Evolutionary conservation across 2,888 invertebrate species (phyloP), one percentile per base, ranked within the genome.

Genomic region (Xylophagus ater): DNA sequence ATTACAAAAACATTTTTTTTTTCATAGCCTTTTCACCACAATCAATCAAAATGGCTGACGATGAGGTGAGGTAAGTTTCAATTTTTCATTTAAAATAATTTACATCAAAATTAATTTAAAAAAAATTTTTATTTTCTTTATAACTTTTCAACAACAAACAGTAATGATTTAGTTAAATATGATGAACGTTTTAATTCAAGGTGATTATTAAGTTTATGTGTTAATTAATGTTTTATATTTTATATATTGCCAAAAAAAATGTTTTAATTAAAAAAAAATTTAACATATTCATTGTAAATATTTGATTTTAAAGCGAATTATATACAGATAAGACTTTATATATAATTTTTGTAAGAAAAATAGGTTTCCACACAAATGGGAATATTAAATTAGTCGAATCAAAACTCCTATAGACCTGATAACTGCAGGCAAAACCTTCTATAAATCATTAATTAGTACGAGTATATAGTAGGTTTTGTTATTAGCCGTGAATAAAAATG

Each of bases 41-140:
- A 43, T 47, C 55, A 57, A 56, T 37, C 54, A 83, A 64, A 72
- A 88, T 88, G 88, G 86, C 86, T 74, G 88, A 88, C 78, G 88
- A 88, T 78, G 88, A 88, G 74, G 87, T 87, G 75, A 85, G 87
- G 86, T 87, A 73, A 69, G 84, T 76, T 69, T 60, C 59, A 29
- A 20, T 24, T 25, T 34, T 13, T 8, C 12, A 15, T 34, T 31
- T 25, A 12, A 31, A 37, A 29, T 37, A 15, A 35, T 19, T 10
- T 33, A 37, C 23, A 34, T 12, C 6, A 37, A n/a, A 5, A 20
- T 15, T 30, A 17, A 19, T 26, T 33, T 14, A 45, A 46, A 34
- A 36, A 35, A 39, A 34, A 36, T 45, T 40, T 44, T 37, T 24
- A 37, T 41, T 28, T 33, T 46, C 47, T 51, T 38, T 44, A 40